These are phyloP conservation scores for Netelia melanura DNA, from an alignment of 2,888 invertebrate genomes.

Conservation along the genomic window DNA sequence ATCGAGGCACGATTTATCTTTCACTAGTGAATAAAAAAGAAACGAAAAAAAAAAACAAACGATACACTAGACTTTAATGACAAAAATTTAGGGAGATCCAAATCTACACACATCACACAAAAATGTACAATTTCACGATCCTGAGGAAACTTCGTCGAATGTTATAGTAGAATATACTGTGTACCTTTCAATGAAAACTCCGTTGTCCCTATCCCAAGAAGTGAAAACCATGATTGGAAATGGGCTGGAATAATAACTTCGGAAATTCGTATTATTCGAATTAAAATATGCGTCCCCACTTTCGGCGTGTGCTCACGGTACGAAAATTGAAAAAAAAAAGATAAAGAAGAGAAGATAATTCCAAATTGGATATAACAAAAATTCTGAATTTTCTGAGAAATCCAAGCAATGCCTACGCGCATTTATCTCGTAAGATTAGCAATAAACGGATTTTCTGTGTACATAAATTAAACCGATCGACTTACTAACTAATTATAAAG, in stretches of 20 bases:
- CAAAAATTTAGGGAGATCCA: slow-evolving; percentile 21
- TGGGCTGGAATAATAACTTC: slow-evolving; percentile 2
- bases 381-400: slow-evolving; percentile 26
- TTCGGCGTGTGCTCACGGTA: background rate
- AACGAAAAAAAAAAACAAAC: slow-evolving; percentile 32
- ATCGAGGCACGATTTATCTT: slow-evolving; percentile 40
- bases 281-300: background rate
- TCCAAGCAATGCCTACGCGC: slow-evolving; percentile 36
- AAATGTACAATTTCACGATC: slow-evolving; percentile 39
- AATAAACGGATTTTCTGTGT: slow-evolving; percentile 79
- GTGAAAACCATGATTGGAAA: background rate
- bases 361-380: slow-evolving; percentile 3
- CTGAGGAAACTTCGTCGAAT: slow-evolving; percentile 9
- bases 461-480: slow-evolving; percentile 74
- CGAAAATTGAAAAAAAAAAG: background rate
- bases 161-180: slow-evolving; percentile 31
- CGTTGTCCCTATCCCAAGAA: background rate
- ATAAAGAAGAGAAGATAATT: slow-evolving; percentile 4
- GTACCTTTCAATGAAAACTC: slow-evolving; percentile 42
- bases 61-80: slow-evolving; percentile 15
- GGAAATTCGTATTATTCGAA: background rate
- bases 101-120: slow-evolving; percentile 35
- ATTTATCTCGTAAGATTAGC: slow-evolving; percentile 80
- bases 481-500: slow-evolving; percentile 51
- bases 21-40: slow-evolving; percentile 14